phyloP scores from a whole-genome alignment of 2,113 vertebrate species.

The Rana temporaria region DNA sequence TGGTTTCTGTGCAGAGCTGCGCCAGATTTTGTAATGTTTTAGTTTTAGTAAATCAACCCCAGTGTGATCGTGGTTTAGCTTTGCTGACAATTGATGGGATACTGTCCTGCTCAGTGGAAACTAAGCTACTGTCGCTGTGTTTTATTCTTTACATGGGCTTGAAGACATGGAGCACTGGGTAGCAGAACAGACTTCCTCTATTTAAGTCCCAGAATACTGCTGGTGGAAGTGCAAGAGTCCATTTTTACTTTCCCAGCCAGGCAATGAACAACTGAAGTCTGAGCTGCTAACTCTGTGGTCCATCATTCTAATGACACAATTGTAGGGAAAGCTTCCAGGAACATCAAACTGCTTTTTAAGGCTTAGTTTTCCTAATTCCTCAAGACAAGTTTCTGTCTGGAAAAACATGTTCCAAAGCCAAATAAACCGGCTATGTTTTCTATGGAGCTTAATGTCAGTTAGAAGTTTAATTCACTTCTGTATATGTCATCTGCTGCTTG shows the following conservation, averaged over 20 bases:
- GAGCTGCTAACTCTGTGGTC: conserved; percentile 8
- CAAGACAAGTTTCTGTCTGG: conserved; percentile 11
- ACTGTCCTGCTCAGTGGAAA: background rate
- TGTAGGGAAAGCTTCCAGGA: conserved; percentile 7
- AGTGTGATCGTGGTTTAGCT: no score
- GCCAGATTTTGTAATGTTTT: no score
- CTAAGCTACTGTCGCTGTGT: background rate
- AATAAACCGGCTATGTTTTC: background rate
- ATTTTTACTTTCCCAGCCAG: background rate
- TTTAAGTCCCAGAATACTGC: background rate
- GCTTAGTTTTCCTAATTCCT: conserved; percentile 4
- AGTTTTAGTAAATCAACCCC: no score
- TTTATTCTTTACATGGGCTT: background rate
- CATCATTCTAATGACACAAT: conserved; percentile 16
- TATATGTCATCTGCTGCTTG: background rate
- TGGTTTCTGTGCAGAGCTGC: no score
- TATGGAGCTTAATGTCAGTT: background rate
- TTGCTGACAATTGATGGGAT: background rate
- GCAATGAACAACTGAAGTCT: background rate
- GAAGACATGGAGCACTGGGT: background rate
- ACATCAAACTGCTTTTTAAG: conserved; percentile 7
- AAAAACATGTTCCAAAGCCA: conserved; percentile 31
- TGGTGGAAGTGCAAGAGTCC: background rate
- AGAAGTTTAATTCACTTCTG: background rate
- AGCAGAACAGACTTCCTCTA: background rate